These are phyloP conservation scores for Embidobia sp. DNA, from an alignment of 2,888 invertebrate species.

Conservation along the genomic window DNA sequence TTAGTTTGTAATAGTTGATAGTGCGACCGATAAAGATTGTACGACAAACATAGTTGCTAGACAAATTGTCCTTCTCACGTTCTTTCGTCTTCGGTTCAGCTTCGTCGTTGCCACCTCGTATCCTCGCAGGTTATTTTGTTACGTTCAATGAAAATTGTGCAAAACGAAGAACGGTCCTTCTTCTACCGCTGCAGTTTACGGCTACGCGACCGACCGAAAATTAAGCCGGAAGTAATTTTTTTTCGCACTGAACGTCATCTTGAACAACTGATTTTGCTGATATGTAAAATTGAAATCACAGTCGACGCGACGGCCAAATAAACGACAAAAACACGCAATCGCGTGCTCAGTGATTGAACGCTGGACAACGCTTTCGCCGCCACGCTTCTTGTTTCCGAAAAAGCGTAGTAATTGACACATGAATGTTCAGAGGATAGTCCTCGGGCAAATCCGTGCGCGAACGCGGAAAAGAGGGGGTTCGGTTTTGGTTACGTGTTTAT, in stretches of 20 bases:
- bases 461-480: constrained; percentile 7
- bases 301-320: not conserved
- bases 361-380: constrained; percentile 13
- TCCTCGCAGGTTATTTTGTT: too few relatives aligned
- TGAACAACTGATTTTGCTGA: too few relatives aligned
- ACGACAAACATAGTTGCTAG: constrained; percentile 67
- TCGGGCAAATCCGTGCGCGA: constrained; percentile 51
- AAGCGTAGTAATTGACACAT: constrained; percentile 60
- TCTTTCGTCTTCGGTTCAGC: too few relatives aligned
- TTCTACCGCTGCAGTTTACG: too few relatives aligned
- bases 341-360: too few relatives aligned
- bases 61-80: too few relatives aligned
- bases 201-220: too few relatives aligned
- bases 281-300: constrained; percentile 29
- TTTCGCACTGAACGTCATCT: too few relatives aligned
- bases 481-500: not conserved
- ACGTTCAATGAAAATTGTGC: too few relatives aligned
- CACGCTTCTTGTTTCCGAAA: constrained; percentile 11
- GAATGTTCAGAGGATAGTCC: constrained; percentile 42
- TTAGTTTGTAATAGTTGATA: constrained; percentile 68
- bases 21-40: constrained; percentile 70
- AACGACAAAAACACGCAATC: constrained; percentile 1
- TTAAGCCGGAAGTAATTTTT: too few relatives aligned
- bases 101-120: too few relatives aligned
- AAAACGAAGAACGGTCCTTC: too few relatives aligned